These are phyloP conservation scores for Lepidurus couesii DNA, from an alignment of 1,140 invertebrate species.

Conservation along the genomic window DNA sequence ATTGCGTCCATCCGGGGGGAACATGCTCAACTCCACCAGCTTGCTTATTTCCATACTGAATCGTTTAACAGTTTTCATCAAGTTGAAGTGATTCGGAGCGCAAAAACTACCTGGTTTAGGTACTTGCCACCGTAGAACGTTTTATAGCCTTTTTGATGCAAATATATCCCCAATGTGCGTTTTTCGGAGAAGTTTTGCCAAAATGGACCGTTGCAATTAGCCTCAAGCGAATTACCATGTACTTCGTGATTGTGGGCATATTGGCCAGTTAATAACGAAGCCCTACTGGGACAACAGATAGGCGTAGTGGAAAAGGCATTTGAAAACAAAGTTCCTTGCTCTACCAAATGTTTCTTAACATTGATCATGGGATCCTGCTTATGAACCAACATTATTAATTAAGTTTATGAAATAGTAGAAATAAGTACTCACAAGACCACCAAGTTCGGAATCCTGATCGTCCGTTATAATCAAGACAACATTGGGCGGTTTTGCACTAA, in stretches of 20 bases:
- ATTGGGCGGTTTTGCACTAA: constrained; percentile 52
- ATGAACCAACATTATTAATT: not conserved
- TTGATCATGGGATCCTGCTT: constrained; percentile 30
- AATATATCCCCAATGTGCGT: constrained; percentile 58
- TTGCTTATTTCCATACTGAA: constrained; percentile 56
- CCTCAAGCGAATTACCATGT: constrained; percentile 66
- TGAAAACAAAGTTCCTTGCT: constrained; percentile 59
- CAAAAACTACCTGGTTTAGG: constrained; percentile 61
- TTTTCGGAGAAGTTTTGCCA: constrained; percentile 63
- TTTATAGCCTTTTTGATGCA: constrained; percentile 60
- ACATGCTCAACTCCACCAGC: constrained; percentile 58
- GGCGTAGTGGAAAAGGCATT: constrained; percentile 73
- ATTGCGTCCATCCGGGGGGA: constrained; percentile 74
- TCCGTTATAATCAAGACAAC: constrained; percentile 76
- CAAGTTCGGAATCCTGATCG: constrained; percentile 73
- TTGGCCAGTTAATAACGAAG: constrained; percentile 74
- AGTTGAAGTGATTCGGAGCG: not conserved
- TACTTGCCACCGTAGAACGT: constrained; percentile 85
- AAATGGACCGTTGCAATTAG: constrained; percentile 62
- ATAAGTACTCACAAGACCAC: constrained; percentile 60
- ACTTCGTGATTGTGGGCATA: constrained; percentile 78
- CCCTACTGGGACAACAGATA: constrained; percentile 81
- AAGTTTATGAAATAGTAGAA: not conserved
- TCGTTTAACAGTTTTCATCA: constrained; percentile 33
- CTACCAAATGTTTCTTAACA: constrained; percentile 51